A percentile compares a stretch with the other conserved stretches of the same genome.
phyloP scores from a whole-genome alignment of 2,113 vertebrate genomes.

The Todiramphus chloris region DNA sequence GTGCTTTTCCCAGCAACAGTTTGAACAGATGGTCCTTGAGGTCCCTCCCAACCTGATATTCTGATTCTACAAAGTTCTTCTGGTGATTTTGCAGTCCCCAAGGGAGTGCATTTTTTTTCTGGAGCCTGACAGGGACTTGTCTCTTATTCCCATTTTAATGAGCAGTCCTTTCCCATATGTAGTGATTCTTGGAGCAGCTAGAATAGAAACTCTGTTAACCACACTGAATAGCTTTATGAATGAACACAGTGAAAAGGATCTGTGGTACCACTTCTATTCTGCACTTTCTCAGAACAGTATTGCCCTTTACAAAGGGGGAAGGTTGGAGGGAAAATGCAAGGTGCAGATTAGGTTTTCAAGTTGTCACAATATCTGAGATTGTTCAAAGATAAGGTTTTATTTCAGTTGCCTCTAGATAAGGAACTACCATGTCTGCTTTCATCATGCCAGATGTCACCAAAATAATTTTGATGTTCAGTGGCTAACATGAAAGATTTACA shows the following conservation, averaged over 20 bases:
- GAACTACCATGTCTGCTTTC: constrained; percentile 16
- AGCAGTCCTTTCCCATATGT: background rate
- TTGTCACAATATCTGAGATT: background rate
- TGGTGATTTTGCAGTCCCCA: background rate
- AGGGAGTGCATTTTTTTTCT: background rate
- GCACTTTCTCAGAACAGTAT: background rate
- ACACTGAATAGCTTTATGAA: background rate
- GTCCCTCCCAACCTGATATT: background rate
- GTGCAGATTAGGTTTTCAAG: background rate
- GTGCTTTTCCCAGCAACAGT: background rate
- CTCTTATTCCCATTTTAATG: background rate
- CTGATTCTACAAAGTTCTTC: background rate
- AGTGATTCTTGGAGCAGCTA: background rate
- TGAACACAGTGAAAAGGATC: background rate
- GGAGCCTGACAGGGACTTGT: background rate
- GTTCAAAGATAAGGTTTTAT: background rate
- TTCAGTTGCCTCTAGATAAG: background rate
- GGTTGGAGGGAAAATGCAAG: background rate
- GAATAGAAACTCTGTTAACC: background rate
- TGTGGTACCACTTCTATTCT: background rate
- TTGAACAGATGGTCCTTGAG: background rate
- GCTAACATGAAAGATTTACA: background rate
- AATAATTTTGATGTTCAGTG: background rate
- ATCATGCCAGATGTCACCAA: background rate
- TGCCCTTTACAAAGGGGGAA: background rate